These are phyloP conservation scores for Coecobrya sp. DNA, from an alignment of 2,888 invertebrate species.

Conservation along the genomic window DNA sequence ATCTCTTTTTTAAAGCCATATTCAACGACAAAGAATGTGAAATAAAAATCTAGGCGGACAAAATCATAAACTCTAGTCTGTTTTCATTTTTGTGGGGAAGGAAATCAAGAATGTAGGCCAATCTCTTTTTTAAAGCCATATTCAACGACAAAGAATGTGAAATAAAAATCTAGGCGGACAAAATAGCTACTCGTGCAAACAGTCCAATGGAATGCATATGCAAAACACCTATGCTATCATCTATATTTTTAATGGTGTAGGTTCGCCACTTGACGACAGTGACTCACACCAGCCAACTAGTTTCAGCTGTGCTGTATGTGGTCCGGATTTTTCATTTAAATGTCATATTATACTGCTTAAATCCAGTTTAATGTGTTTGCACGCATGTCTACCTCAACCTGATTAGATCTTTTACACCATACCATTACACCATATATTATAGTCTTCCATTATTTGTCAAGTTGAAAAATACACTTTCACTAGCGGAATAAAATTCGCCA, in stretches of 20 bases:
- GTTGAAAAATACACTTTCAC: not conserved
- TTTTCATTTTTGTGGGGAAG: slow-evolving; percentile 62
- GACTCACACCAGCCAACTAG: not conserved
- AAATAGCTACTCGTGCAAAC: slow-evolving; percentile 25
- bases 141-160: slow-evolving; percentile 60
- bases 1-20: slow-evolving; percentile 74
- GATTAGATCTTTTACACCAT: slow-evolving; percentile 14
- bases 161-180: slow-evolving; percentile 43
- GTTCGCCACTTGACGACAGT: slow-evolving; percentile 45
- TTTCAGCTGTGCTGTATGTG: not conserved
- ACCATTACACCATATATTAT: not conserved
- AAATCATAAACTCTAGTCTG: slow-evolving; percentile 42
- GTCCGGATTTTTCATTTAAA: slow-evolving; percentile 53
- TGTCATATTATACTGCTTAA: slow-evolving; percentile 26
- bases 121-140: slow-evolving; percentile 74
- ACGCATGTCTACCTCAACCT: slow-evolving; percentile 40
- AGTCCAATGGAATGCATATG: slow-evolving; percentile 32
- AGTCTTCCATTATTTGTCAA: not conserved
- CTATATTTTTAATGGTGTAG: slow-evolving; percentile 46
- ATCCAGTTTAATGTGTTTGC: slow-evolving; percentile 47
- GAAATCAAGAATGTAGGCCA: slow-evolving; percentile 74
- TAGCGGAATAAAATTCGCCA: slow-evolving; percentile 31
- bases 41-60: slow-evolving; percentile 41
- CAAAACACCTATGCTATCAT: slow-evolving; percentile 35
- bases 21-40: slow-evolving; percentile 60